Conservation (phyloP, 2,888 invertebrate species). For the Aleiodes leptofemur region DNA sequence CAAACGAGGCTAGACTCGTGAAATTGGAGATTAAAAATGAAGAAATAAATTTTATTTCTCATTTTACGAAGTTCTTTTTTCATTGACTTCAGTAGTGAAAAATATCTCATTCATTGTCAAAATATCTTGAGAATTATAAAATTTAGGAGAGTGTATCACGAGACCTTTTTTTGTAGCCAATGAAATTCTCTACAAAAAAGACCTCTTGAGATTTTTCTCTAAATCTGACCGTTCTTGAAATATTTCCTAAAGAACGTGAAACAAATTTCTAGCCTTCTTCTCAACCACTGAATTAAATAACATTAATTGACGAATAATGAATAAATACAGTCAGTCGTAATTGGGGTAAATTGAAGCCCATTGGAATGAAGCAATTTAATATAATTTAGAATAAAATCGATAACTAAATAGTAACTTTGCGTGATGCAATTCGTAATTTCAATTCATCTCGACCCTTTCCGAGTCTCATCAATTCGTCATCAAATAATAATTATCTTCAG, state of each 20-base stretch:
- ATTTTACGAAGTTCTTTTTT: not conserved
- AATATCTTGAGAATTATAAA: no score
- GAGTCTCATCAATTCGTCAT: slow-evolving; percentile 13
- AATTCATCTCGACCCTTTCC: not conserved
- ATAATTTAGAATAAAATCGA: not conserved
- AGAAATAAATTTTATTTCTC: not conserved
- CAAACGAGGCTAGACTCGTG: slow-evolving; percentile 28
- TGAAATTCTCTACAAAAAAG: no score
- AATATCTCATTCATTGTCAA: not conserved
- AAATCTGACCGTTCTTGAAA: no score
- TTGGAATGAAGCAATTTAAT: slow-evolving; percentile 31
- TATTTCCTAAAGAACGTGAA: not conserved
- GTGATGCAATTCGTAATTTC: slow-evolving; percentile 5
- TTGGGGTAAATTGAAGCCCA: slow-evolving; percentile 20
- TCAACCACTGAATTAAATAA: not conserved
- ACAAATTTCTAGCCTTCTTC: not conserved
- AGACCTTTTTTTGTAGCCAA: no score
- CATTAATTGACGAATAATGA: slow-evolving; percentile 2
- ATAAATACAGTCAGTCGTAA: slow-evolving; percentile 33
- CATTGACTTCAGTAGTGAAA: not conserved
- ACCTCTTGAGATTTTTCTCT: no score
- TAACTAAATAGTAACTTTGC: slow-evolving; percentile 7
- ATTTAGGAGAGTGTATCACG: no score
- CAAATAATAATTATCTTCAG: slow-evolving; percentile 8
- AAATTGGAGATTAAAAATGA: not conserved